Evolutionary conservation across 2,113 vertebrate species (phyloP).

Genomic region (Hypocryptadius cinnamomeus): DNA sequence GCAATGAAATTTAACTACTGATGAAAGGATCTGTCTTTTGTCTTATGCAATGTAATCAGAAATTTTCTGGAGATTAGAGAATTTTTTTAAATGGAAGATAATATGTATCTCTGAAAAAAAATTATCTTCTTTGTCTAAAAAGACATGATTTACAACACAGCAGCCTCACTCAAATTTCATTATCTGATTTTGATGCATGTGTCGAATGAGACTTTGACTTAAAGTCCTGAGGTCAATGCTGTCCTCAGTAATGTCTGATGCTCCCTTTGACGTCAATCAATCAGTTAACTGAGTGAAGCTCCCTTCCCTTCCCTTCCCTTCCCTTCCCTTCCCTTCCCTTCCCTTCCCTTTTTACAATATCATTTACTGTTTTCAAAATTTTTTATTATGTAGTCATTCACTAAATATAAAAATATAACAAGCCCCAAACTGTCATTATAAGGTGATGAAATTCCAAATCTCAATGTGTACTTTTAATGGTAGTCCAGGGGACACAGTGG

Average conservation of each 20-base stretch:
- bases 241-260: not conserved
- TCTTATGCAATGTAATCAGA: not conserved
- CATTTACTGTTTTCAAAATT: not conserved
- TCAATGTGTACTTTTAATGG: not conserved
- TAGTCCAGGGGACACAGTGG: not conserved
- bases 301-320: not conserved
- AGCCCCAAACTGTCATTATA: not conserved
- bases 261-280: not conserved
- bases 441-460: not conserved
- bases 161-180: not conserved
- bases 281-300: not conserved
- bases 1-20: not conserved
- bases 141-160: not conserved
- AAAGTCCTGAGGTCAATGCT: not conserved
- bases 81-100: not conserved
- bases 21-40: not conserved
- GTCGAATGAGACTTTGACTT: not conserved
- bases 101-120: not conserved
- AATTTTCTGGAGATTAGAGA: not conserved
- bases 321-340: not conserved
- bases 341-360: not conserved
- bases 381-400: not conserved
- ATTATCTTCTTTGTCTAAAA: not conserved
- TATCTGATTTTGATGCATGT: not conserved
- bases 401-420: not conserved